Conservation (phyloP, 2,888 invertebrate species). For the Lamproptera curius region DNA sequence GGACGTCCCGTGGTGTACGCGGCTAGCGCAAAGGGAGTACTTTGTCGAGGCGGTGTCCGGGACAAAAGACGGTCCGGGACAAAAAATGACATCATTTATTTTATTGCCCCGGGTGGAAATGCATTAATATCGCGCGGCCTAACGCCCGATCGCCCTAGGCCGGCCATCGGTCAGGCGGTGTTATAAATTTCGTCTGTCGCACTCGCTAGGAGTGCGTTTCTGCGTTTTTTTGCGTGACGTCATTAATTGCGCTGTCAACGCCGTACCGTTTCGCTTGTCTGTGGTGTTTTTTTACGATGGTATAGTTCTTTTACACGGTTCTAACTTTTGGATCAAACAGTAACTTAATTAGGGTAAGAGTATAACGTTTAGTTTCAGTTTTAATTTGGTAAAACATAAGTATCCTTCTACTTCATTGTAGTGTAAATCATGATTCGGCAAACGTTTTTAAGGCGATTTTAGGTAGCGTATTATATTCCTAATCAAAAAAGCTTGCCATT, state of each 20-base stretch:
- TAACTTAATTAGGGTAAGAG: no score
- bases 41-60: conserved; percentile 51
- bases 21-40: conserved; percentile 44
- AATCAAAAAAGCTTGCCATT: no score
- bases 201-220: conserved; percentile 26
- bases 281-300: no score
- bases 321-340: no score
- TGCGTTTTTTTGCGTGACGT: conserved; percentile 22
- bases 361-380: no score
- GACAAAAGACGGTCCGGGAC: conserved; percentile 64
- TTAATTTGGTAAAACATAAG: no score
- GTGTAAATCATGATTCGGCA: no score
- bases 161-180: conserved; percentile 45
- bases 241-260: neutral
- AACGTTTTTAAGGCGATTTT: no score
- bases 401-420: no score
- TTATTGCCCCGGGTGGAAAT: conserved; percentile 75
- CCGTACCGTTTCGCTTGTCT: no score
- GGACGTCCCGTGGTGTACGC: conserved; percentile 62
- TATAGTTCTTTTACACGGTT: no score
- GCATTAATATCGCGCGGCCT: conserved; percentile 73
- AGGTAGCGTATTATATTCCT: no score
- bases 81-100: conserved; percentile 79
- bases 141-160: conserved; percentile 70
- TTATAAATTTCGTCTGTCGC: conserved; percentile 31